Percentiles rank a stretch among this genome's conserved stretches.
Conservation (phyloP, 1,140 invertebrate species). For the Hydropsyche tenuis region DNA sequence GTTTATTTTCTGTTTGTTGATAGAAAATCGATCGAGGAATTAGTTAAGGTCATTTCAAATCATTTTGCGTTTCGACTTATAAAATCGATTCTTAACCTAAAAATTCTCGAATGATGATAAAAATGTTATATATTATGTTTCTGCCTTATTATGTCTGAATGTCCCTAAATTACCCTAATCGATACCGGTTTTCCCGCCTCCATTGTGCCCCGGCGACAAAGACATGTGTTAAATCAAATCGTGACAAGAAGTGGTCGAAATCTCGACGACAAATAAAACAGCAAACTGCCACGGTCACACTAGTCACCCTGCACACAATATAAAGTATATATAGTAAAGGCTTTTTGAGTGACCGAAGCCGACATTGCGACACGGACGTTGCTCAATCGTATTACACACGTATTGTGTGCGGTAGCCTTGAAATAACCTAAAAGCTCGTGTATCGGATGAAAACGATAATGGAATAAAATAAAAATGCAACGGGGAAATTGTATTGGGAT, state of each 20-base stretch:
- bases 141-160: neutral
- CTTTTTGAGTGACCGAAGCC: conserved; percentile 9
- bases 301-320: conserved; percentile 18
- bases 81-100: too few species aligned
- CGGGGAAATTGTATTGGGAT: too few species aligned
- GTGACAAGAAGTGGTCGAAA: conserved; percentile 33
- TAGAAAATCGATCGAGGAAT: neutral
- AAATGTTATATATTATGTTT: too few species aligned
- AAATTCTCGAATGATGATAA: too few species aligned
- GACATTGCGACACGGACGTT: conserved; percentile 16
- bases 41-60: too few species aligned
- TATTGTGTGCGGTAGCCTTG: conserved; percentile 3
- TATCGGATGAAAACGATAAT: too few species aligned
- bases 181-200: neutral
- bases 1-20: neutral
- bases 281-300: conserved; percentile 18
- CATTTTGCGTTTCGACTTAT: too few species aligned
- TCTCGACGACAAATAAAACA: conserved; percentile 19
- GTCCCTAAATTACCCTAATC: too few species aligned
- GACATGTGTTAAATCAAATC: conserved; percentile 34
- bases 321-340: neutral
- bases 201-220: conserved; percentile 27
- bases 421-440: neutral
- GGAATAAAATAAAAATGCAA: too few species aligned
- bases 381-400: conserved; percentile 12